Percentiles rank a stretch among this genome's conserved stretches.
Evolutionary conservation across 2,888 invertebrate species (phyloP).

Genomic region (Noctua janthina): DNA sequence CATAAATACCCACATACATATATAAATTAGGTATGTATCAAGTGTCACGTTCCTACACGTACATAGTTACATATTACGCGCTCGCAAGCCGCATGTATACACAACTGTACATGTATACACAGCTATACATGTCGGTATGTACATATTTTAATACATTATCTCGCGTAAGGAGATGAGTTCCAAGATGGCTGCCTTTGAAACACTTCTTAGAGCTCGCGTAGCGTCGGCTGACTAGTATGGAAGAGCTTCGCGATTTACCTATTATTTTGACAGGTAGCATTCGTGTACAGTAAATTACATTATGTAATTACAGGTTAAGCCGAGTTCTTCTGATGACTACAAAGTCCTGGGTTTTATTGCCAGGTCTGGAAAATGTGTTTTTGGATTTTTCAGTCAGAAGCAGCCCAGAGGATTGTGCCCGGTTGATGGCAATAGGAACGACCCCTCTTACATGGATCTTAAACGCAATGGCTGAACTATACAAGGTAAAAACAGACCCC

Average conservation of each 20-base stretch:
- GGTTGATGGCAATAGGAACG: not conserved
- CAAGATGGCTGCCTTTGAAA: slow-evolving; percentile 87
- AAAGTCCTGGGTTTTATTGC: not conserved
- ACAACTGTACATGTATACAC: slow-evolving; percentile 44
- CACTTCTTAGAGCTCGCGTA: slow-evolving; percentile 85
- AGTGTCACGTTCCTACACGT: slow-evolving; percentile 52
- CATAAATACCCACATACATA: slow-evolving; percentile 33
- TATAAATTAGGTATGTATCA: slow-evolving; percentile 47
- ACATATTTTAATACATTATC: slow-evolving; percentile 86
- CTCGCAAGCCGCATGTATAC: slow-evolving; percentile 53
- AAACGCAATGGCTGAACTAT: not conserved
- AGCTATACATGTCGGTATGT: slow-evolving; percentile 62
- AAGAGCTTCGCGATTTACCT: slow-evolving; percentile 63
- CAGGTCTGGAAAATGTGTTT: not conserved
- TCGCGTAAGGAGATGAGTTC: slow-evolving; percentile 86
- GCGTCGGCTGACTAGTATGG: slow-evolving; percentile 69
- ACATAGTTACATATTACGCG: slow-evolving; percentile 28
- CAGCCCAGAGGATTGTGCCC: not conserved
- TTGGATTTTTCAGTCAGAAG: not conserved
- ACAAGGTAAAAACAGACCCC: no score
- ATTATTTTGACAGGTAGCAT: not conserved
- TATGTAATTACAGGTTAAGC: not conserved
- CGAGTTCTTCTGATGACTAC: not conserved
- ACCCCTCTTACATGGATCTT: no score
- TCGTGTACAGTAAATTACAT: not conserved